These are phyloP conservation scores for Dasysyrphus tricinctus DNA, from an alignment of 2,888 invertebrate species.

Conservation along the genomic window DNA sequence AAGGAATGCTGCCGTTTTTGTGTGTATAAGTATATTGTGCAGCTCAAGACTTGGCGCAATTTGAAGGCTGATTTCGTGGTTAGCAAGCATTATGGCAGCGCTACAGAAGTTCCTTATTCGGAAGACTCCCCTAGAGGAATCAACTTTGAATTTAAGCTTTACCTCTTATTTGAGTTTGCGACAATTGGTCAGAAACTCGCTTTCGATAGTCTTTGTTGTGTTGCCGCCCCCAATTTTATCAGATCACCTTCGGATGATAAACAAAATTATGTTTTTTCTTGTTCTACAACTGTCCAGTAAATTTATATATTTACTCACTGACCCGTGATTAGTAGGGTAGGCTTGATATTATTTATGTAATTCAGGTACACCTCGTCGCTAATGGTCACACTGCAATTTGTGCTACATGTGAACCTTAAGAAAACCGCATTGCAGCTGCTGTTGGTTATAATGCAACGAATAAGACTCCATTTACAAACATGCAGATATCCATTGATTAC, in stretches of 20 bases:
- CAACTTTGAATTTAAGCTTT: neutral
- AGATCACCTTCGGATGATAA: constrained; percentile 60
- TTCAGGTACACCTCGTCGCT: constrained; percentile 16
- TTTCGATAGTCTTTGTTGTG: neutral
- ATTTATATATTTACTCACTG: constrained; percentile 70
- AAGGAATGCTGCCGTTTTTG: constrained; percentile 49
- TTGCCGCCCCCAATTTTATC: constrained; percentile 42
- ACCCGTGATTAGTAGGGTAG: constrained; percentile 55
- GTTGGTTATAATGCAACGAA: neutral
- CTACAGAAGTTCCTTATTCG: constrained; percentile 37
- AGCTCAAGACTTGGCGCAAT: constrained; percentile 10
- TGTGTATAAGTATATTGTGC: neutral
- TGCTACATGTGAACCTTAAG: constrained; percentile 60
- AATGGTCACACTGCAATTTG: constrained; percentile 54
- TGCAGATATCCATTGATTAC: constrained; percentile 28
- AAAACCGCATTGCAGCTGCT: constrained; percentile 49
- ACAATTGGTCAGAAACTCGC: constrained; percentile 9
- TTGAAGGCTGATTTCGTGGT: constrained; percentile 47
- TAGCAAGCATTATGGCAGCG: constrained; percentile 14
- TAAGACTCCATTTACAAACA: constrained; percentile 10
- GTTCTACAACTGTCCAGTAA: constrained; percentile 35
- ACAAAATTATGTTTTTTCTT: constrained; percentile 17
- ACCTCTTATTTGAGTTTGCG: neutral
- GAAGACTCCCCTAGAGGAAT: constrained; percentile 23
- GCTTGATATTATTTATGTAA: constrained; percentile 61